Conservation (phyloP, 2,797 vertebrate genomes). For the Cirrhinus mrigala region DNA sequence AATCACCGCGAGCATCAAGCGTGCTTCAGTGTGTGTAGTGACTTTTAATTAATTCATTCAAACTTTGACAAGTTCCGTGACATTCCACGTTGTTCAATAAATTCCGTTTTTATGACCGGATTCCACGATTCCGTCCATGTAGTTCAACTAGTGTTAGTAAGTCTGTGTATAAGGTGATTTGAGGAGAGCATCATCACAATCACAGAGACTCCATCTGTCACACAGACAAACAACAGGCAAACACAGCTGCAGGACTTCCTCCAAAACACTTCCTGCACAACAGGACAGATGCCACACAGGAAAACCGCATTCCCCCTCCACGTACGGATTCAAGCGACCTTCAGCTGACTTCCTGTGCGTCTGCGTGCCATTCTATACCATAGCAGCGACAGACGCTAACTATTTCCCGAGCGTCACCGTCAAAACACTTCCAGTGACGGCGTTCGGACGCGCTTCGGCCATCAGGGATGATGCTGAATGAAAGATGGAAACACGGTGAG, state of each 20-base stretch:
- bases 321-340: constrained; percentile 17
- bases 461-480: not conserved
- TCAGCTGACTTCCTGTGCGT: constrained; percentile 50
- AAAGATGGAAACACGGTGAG: not conserved
- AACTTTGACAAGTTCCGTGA: no score
- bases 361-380: not conserved
- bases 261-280: constrained; percentile 54
- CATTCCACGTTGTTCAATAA: no score
- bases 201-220: not conserved
- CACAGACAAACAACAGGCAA: not conserved
- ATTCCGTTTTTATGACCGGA: no score
- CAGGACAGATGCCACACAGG: not conserved
- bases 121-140: no score
- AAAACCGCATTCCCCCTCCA: not conserved
- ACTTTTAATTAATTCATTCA: no score
- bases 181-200: not conserved
- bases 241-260: constrained; percentile 38
- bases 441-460: no score
- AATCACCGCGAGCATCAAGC: no score
- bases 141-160: no score
- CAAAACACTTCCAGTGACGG: not conserved
- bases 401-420: constrained; percentile 5
- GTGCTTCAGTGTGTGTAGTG: no score
- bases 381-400: not conserved
- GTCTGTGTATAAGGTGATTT: no score